Base-by-base conservation (phyloP, 2,888 invertebrate genomes). In the Steinernema hermaphroditum region DNA sequence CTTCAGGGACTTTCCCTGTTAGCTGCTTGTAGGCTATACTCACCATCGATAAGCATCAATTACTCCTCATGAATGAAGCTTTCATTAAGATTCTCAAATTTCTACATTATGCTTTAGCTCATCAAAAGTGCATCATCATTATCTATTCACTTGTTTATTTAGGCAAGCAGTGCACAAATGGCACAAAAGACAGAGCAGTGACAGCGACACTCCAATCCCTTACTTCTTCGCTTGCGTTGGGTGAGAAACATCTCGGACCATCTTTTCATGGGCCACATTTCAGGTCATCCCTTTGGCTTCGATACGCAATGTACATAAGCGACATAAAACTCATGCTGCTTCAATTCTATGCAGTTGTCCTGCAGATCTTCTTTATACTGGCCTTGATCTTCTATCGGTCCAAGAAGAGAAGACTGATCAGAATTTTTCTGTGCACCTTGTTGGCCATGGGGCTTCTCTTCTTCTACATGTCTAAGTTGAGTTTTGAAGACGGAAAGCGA, bases 161-260 rank as follows among this genome's bases (percentile, higher is more conserved):
- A 85, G 85, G 16, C 85, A 86, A 77, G 85, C 85, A 16, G 85
- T 85, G 16, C 80, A 79, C 74, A 85, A 85, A 77, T 85, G 85
- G 85, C 77, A 82, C 68, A 73, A 83, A 44, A 70, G 85, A 44
- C 77, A 80, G 68, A 78, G 79, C 72, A 81, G 81, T 37, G 84
- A 85, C 75, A 79, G 80, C 29, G 85, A 85, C 72, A 83, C 85
- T 0, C 77, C 80, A 2, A 72, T 85, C 6, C 85, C 85, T 1
- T 85, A 85, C 68, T 72, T 84, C n/a, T 83, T 81, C 77, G 82
- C 80, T 9, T 77, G 81, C 9, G 76, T 82, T n/a, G 82, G 82
- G 81, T 81, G 49, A 69, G 9, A 62, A 16, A 9, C 43, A 54
- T 19, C 69, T 37, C 27, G 2, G 9, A 24, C 27, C 14, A 43